These are phyloP conservation scores for Typhlichthys subterraneus DNA, from an alignment of 2,797 vertebrate genomes.

Conservation along the genomic window DNA sequence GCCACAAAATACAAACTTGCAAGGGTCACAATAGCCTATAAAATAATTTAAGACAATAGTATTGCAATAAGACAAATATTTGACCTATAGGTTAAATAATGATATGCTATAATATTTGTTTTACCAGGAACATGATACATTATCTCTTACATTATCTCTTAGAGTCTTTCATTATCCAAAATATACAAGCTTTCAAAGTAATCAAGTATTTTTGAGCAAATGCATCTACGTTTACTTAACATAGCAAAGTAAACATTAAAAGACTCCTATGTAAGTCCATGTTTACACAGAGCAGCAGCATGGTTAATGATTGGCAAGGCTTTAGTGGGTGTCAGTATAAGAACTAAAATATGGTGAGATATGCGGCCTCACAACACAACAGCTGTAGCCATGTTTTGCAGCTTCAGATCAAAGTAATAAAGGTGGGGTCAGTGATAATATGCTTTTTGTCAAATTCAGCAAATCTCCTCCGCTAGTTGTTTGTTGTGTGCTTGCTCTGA, in stretches of 20 bases:
- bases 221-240: conserved; percentile 71
- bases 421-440: too few relatives aligned
- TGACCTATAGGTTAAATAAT: conserved; percentile 8
- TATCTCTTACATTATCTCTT: conserved; percentile 5
- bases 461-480: too few relatives aligned
- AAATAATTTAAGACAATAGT: not conserved
- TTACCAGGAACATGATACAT: not conserved
- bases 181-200: conserved; percentile 68
- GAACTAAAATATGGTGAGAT: conserved; percentile 38
- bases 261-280: conserved; percentile 71
- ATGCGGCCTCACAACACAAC: conserved; percentile 29
- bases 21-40: too few relatives aligned
- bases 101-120: conserved; percentile 1
- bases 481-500: too few relatives aligned
- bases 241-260: conserved; percentile 78
- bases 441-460: too few relatives aligned
- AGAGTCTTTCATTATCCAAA: conserved; percentile 58
- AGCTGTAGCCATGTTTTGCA: too few relatives aligned
- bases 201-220: conserved; percentile 69
- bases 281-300: conserved; percentile 68
- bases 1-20: too few relatives aligned
- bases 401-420: too few relatives aligned
- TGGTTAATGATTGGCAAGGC: conserved; percentile 70
- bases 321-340: conserved; percentile 55
- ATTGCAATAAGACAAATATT: conserved; percentile 9